These are phyloP conservation scores for Miltochrista miniata DNA, from an alignment of 2,888 invertebrate species.

Conservation along the genomic window DNA sequence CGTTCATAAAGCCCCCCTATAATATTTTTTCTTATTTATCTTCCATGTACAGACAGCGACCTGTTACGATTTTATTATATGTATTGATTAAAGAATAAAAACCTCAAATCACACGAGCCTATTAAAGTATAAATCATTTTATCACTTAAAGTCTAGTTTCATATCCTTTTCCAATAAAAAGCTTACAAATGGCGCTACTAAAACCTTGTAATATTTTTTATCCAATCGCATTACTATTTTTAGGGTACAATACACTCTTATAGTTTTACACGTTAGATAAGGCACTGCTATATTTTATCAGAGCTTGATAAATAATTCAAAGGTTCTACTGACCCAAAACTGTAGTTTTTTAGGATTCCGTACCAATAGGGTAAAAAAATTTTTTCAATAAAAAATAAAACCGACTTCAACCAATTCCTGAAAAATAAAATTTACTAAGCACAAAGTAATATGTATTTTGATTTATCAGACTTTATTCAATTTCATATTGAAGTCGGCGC, in stretches of 20 bases:
- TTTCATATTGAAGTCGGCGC: too few species aligned
- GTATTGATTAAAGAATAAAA: constrained; percentile 13
- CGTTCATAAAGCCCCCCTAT: too few species aligned
- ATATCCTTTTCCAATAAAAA: constrained; percentile 43
- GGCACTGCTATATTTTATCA: constrained; percentile 33
- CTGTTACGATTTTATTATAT: too few species aligned
- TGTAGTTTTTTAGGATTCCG: too few species aligned
- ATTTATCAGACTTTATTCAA: too few species aligned
- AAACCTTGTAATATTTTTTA: constrained; percentile 48
- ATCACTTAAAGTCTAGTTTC: constrained; percentile 40
- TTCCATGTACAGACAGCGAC: too few species aligned
- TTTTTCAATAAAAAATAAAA: too few species aligned
- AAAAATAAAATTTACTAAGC: too few species aligned
- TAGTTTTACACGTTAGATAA: constrained; percentile 44
- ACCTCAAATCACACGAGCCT: constrained; percentile 16
- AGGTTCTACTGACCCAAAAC: constrained; percentile 35
- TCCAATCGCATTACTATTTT: constrained; percentile 59
- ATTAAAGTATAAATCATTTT: constrained; percentile 28
- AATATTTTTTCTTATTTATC: too few species aligned
- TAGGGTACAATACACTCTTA: constrained; percentile 63
- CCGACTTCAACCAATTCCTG: too few species aligned
- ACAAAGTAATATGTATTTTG: too few species aligned
- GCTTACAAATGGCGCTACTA: constrained; percentile 42
- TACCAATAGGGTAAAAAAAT: too few species aligned
- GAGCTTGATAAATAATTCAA: constrained; percentile 64